Percentiles rank a stretch among this genome's conserved stretches.
phyloP scores from a whole-genome alignment of 2,888 invertebrate species.

The Tetragonisca angustula region DNA sequence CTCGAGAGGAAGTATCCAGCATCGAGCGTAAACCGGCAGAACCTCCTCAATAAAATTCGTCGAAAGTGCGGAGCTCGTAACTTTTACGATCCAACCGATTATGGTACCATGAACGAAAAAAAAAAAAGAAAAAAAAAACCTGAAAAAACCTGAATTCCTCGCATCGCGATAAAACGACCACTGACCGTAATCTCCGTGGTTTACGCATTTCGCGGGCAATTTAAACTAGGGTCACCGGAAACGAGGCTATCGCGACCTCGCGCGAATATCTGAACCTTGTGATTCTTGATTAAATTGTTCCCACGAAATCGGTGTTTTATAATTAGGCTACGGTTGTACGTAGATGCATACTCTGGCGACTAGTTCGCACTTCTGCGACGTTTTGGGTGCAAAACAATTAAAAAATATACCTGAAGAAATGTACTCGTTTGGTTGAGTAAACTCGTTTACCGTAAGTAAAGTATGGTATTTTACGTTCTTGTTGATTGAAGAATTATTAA shows the following conservation, averaged over 20 bases:
- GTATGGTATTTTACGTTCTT: no score
- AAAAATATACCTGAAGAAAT: no score
- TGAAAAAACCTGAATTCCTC: background rate
- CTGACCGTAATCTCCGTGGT: background rate
- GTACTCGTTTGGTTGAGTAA: no score
- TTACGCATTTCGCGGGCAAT: background rate
- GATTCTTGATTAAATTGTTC: background rate
- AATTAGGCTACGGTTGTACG: no score
- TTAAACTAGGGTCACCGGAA: background rate
- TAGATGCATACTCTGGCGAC: no score
- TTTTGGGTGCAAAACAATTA: no score
- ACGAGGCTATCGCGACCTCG: no score
- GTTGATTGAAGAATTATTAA: no score
- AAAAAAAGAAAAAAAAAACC: no score
- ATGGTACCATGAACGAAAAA: background rate
- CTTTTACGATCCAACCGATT: conserved; percentile 16
- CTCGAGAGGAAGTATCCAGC: background rate
- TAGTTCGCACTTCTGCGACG: no score
- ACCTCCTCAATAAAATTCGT: background rate
- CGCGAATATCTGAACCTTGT: background rate
- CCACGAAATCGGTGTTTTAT: no score
- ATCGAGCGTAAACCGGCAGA: background rate
- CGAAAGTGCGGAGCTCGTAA: background rate
- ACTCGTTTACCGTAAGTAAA: no score
- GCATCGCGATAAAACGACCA: background rate